These are phyloP conservation scores for Enteromius thamalakanensis DNA, from an alignment of 2,797 vertebrate species.

Conservation along the genomic window DNA sequence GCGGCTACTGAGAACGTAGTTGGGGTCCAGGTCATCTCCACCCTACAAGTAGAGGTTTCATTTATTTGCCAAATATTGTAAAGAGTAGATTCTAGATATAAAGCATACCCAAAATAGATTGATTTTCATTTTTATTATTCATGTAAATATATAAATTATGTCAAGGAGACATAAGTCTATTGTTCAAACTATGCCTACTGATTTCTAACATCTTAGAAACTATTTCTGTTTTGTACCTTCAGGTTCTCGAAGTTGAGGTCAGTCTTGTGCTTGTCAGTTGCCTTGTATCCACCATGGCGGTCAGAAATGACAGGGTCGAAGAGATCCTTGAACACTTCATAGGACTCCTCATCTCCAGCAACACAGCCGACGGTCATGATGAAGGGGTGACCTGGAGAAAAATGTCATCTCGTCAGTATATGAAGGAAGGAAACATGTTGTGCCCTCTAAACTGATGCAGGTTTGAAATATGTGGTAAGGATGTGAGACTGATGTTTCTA, in stretches of 20 bases:
- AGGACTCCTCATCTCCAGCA: constrained; percentile 91
- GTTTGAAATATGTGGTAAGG: background rate
- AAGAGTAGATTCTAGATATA: background rate
- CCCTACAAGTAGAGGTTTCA: constrained; percentile 60
- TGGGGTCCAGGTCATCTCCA: constrained; percentile 83
- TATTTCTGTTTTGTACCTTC: constrained; percentile 72
- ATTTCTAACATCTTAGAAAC: background rate
- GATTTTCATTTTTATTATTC: background rate
- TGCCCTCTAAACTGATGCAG: background rate
- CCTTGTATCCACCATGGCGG: constrained; percentile 90
- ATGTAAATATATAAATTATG: background rate
- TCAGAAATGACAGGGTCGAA: constrained; percentile 90
- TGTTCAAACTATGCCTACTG: background rate
- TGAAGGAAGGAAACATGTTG: background rate
- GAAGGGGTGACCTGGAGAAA: constrained; percentile 85
- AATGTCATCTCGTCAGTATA: background rate
- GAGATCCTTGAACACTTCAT: constrained; percentile 88
- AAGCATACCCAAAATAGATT: background rate
- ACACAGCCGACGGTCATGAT: constrained; percentile 97
- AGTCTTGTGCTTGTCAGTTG: constrained; percentile 92
- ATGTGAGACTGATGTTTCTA: background rate
- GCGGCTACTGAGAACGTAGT: constrained; percentile 83
- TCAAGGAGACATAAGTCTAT: background rate
- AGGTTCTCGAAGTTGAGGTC: constrained; percentile 94
- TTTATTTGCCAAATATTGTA: background rate